phyloP scores from a whole-genome alignment of 1,140 invertebrate genomes.

The Trachymyrmex septentrionalis region DNA sequence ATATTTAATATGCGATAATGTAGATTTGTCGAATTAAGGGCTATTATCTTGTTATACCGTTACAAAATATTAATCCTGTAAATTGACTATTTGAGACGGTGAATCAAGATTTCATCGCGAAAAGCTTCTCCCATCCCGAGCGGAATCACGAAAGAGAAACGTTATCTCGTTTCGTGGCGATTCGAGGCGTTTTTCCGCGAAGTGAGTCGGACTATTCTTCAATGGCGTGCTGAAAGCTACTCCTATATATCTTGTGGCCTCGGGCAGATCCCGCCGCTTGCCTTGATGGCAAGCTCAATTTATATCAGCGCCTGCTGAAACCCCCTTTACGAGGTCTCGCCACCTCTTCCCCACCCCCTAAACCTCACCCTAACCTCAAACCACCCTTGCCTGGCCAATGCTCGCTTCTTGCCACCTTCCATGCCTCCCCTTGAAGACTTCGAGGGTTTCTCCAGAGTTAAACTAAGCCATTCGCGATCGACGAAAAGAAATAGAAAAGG shows the following conservation, averaged over 20 bases:
- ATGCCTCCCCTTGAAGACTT: constrained; percentile 72
- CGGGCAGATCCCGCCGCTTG: constrained; percentile 83
- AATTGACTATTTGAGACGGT: constrained; percentile 20
- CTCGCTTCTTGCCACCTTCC: constrained; percentile 73
- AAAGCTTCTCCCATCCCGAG: constrained; percentile 49
- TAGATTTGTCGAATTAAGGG: constrained; percentile 1
- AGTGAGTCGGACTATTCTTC: constrained; percentile 77
- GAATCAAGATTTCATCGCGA: constrained; percentile 73
- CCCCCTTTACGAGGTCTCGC: constrained; percentile 85
- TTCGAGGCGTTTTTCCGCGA: constrained; percentile 73
- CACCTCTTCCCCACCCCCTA: constrained; percentile 72
- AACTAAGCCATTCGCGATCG: constrained; percentile 80
- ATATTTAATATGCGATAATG: neutral
- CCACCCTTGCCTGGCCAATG: constrained; percentile 64
- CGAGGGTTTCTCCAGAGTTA: constrained; percentile 74
- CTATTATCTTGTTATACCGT: constrained; percentile 9
- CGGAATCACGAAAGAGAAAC: constrained; percentile 68
- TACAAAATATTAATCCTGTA: constrained; percentile 38
- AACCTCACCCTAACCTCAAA: constrained; percentile 78
- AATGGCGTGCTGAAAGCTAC: constrained; percentile 78
- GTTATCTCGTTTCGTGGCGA: constrained; percentile 70
- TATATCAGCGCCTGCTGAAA: constrained; percentile 85
- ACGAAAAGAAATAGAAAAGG: constrained; percentile 72
- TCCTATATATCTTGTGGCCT: constrained; percentile 79
- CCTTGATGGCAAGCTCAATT: constrained; percentile 85